phyloP scores from a whole-genome alignment of 2,113 vertebrate genomes.

The Miniopterus natalensis region DNA sequence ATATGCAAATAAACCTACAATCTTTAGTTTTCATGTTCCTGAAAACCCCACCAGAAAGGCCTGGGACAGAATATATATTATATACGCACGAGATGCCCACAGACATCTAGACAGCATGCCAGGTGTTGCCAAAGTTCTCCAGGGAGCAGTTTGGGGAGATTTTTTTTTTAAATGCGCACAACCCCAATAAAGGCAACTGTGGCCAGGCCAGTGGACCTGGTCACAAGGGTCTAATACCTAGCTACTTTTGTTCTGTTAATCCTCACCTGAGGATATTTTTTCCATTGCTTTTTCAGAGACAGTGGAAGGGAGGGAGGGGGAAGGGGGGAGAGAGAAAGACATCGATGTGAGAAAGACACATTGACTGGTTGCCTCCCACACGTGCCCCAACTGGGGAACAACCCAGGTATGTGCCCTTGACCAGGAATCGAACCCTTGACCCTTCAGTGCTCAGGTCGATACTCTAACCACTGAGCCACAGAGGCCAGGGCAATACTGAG shows the following conservation, averaged over 20 bases:
- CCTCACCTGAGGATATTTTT: too few species aligned
- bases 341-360: too few species aligned
- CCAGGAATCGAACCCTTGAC: too few species aligned
- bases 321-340: too few species aligned
- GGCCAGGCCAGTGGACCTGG: not conserved
- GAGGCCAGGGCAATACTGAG: not conserved
- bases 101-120: accelerated
- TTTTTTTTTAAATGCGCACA: not conserved
- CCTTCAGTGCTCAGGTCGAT: too few species aligned
- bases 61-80: too few species aligned
- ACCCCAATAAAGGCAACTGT: not conserved
- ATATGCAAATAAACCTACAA: not conserved
- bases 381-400: too few species aligned
- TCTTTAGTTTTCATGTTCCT: not conserved
- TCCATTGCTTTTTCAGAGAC: too few species aligned
- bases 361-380: too few species aligned
- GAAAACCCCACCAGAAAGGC: not conserved
- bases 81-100: accelerated
- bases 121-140: not conserved
- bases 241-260: not conserved
- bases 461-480: too few species aligned
- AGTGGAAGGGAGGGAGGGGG: too few species aligned
- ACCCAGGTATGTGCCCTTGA: too few species aligned
- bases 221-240: not conserved
- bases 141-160: not conserved